Evolutionary conservation across 2,888 invertebrate species (phyloP).

Genomic region (Crocallis elinguaria): DNA sequence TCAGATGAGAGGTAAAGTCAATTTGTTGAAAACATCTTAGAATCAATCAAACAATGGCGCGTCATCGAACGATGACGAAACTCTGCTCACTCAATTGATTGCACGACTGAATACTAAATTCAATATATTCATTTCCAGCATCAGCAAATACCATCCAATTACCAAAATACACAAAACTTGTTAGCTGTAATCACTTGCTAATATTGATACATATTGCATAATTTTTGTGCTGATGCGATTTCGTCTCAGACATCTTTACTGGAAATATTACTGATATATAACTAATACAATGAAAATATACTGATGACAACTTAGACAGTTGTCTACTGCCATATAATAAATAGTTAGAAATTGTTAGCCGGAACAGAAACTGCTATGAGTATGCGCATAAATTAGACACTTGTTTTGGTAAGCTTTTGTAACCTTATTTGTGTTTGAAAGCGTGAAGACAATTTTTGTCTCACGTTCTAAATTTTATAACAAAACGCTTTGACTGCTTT

Average conservation of each 20-base stretch:
- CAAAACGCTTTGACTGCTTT: conserved; percentile 22
- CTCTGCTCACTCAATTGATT: conserved; percentile 1
- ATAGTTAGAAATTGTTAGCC: not conserved
- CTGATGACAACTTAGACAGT: too few species aligned
- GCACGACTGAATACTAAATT: conserved; percentile 1
- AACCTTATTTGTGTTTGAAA: conserved; percentile 20
- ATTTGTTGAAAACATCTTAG: not conserved
- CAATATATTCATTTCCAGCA: conserved; percentile 9
- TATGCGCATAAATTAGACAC: conserved; percentile 33
- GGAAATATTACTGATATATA: too few species aligned
- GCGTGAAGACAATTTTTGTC: conserved; percentile 24
- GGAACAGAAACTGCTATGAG: conserved; percentile 10
- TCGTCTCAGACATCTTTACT: too few species aligned
- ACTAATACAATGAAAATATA: too few species aligned
- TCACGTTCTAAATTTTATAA: conserved; percentile 14
- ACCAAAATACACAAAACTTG: conserved; percentile 5
- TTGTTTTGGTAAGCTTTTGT: conserved; percentile 23
- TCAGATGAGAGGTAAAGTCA: not conserved
- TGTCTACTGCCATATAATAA: not conserved
- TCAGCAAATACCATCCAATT: not conserved
- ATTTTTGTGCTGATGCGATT: too few species aligned
- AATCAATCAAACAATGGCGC: not conserved
- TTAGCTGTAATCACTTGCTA: conserved; percentile 1
- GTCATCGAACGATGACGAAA: conserved; percentile 3
- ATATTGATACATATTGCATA: too few species aligned